Evolutionary conservation across 1,140 invertebrate genomes (phyloP), one percentile per base, ranked within the genome.

Genomic region (Caenorhabditis latens): DNA sequence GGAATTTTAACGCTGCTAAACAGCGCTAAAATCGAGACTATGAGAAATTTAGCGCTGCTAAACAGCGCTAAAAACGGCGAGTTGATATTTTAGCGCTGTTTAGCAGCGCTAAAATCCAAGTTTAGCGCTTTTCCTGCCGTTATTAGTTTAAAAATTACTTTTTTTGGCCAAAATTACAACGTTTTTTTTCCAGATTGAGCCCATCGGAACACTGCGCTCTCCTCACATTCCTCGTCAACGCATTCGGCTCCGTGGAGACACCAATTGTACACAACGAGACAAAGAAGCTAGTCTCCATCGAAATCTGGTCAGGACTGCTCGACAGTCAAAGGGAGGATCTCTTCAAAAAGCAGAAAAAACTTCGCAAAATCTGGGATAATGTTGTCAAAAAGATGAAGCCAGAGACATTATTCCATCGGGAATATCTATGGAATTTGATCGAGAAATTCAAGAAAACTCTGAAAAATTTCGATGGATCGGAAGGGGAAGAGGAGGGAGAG

Each of bases 291-390:
- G 96, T 99, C 0, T 98, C 97, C 0, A 94, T 99, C 0, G 95
- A 96, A 8, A 98, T 97, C 94, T 99, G 98, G 97, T 94, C 95
- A 32, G 97, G 96, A 90, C 93, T 99, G 19, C 95, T 97, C 0
- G 40, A 32, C 4, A 32, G 9, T 42, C 85, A 86, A 65, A 0
- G 85, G 19, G 85, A 86, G 19, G 85, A 86, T 19, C 7, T 86
- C 7, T 86, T 86, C 53, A 71, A 95, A 91, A 94, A 95, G 75
- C 95, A 96, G 91, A 95, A 97, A 9, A 97, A 97, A 93, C 96
- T 97, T 95, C 95, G 94, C 87, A 98, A 98, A 93, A 96, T 96
- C 91, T 99, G 96, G 96, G 95, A 95, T 89, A 95, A 95, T 21
- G 95, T 98, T 86, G 95, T 96, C 90, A 97, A 96, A 92, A 96